phyloP scores from a whole-genome alignment of 1,140 invertebrate genomes.

The Drosophila tani region DNA sequence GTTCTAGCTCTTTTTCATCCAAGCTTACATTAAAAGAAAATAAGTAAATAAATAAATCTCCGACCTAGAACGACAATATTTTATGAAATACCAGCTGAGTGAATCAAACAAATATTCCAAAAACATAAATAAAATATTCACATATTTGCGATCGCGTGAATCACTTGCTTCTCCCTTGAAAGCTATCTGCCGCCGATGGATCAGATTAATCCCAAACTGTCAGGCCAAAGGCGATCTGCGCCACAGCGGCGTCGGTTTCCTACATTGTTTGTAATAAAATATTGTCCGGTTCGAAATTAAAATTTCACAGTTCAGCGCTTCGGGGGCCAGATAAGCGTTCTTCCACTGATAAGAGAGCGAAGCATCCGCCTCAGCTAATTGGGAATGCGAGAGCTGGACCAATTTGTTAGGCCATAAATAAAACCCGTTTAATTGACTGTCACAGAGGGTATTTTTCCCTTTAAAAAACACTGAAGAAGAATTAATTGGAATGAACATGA shows the following conservation, averaged over 20 bases:
- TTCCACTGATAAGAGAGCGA: constrained; percentile 55
- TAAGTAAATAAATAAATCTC: too few species aligned
- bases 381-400: constrained; percentile 56
- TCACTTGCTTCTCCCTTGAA: constrained; percentile 5
- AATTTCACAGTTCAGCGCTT: constrained; percentile 73
- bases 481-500: not conserved
- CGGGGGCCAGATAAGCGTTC: constrained; percentile 56
- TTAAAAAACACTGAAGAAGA: constrained; percentile 91
- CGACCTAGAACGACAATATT: too few species aligned
- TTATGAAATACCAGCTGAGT: not conserved
- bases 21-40: not conserved
- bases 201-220: constrained; percentile 24
- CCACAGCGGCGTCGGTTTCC: constrained; percentile 42
- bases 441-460: constrained; percentile 36
- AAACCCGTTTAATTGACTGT: constrained; percentile 47
- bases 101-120: too few species aligned
- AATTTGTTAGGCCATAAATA: constrained; percentile 74
- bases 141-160: constrained; percentile 18
- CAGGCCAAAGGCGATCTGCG: constrained; percentile 34
- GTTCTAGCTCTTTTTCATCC: not conserved
- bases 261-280: constrained; percentile 73
- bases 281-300: constrained; percentile 66
- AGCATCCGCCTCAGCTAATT: constrained; percentile 68
- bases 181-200: constrained; percentile 2
- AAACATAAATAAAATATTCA: not conserved